Conservation (phyloP, 2,888 invertebrate species). For the Acronicta psi region DNA sequence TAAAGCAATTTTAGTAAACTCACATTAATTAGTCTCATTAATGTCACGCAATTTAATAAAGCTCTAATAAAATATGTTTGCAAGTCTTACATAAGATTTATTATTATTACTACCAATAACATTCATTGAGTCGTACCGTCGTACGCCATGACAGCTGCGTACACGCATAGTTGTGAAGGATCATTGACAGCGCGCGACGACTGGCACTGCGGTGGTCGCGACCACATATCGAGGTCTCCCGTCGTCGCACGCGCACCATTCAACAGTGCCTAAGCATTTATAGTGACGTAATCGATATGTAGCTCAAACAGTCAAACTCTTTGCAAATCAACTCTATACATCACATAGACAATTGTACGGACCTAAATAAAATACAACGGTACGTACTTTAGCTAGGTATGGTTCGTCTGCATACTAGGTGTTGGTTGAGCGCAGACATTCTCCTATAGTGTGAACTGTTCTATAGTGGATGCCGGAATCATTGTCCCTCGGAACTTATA, state of each 20-base stretch:
- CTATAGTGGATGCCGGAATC: too few species aligned
- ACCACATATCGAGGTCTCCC: slow-evolving; percentile 66
- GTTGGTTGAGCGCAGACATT: too few species aligned
- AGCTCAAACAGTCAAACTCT: slow-evolving; percentile 58
- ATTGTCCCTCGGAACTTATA: too few species aligned
- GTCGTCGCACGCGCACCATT: slow-evolving; percentile 64
- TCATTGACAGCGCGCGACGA: slow-evolving; percentile 57
- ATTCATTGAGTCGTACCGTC: slow-evolving; percentile 47
- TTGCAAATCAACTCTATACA: slow-evolving; percentile 53
- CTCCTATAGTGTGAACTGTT: too few species aligned
- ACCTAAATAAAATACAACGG: too few species aligned
- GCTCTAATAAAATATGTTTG: not conserved
- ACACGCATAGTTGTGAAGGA: slow-evolving; percentile 60
- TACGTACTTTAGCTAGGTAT: too few species aligned
- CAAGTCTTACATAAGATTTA: slow-evolving; percentile 24
- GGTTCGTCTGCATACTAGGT: too few species aligned
- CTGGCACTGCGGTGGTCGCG: slow-evolving; percentile 61
- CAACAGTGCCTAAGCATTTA: slow-evolving; percentile 50
- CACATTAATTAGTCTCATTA: too few species aligned
- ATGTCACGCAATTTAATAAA: not conserved
- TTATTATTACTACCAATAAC: slow-evolving; percentile 47
- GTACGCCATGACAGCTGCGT: slow-evolving; percentile 47
- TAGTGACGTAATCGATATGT: slow-evolving; percentile 17
- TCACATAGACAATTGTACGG: slow-evolving; percentile 9
- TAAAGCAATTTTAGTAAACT: too few species aligned